Evolutionary conservation across 2,888 invertebrate genomes (phyloP), one percentile per base, ranked within the genome.

Genomic region (Itoplectis maculator): DNA sequence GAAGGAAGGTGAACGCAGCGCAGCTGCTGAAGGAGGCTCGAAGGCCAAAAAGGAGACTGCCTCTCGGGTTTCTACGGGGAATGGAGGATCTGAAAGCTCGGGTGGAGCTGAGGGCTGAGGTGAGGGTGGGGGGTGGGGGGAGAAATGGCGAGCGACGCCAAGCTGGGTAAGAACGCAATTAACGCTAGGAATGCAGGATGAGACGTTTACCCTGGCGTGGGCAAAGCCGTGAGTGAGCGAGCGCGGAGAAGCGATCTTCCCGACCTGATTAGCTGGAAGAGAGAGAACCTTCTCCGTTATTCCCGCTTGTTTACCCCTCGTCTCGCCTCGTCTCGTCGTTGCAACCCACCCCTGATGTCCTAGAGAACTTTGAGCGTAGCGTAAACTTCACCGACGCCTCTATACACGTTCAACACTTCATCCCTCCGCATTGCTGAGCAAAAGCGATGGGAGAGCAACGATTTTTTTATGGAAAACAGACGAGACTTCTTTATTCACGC

Each of bases 91-190:
- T 40, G 49, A 54, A 56, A n/a, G 75, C 65, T 23, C 63, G 45
- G 23, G 61, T n/a, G n/a, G n/a, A n/a, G n/a, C n/a, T n/a, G n/a
- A n/a, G n/a, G n/a, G n/a, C n/a, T n/a, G n/a, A n/a, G n/a, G n/a
- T n/a, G n/a, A n/a, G n/a, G n/a, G n/a, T n/a, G n/a, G n/a, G n/a
- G n/a, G n/a, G n/a, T n/a, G n/a, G n/a, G n/a, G n/a, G n/a, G n/a
- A n/a, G n/a, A 51, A 49, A 47, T 70, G 37, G 37, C 61, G 20
- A 66, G 70, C 49, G 63, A 68, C 35, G 74, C 54, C 68, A 77
- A 78, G 40, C 40, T 51, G 63, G 79, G 69, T 84, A 79, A 85
- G 83, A 81, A 83, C 84, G 83, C 82, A 82, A 86, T 86, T 86
- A 86, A 78, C 81, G 79, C 70, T 59, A 65, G 69, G 72, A 81